Evolutionary conservation across 2,888 invertebrate species (phyloP).

Genomic region (Rhimphoctona megacephalus): DNA sequence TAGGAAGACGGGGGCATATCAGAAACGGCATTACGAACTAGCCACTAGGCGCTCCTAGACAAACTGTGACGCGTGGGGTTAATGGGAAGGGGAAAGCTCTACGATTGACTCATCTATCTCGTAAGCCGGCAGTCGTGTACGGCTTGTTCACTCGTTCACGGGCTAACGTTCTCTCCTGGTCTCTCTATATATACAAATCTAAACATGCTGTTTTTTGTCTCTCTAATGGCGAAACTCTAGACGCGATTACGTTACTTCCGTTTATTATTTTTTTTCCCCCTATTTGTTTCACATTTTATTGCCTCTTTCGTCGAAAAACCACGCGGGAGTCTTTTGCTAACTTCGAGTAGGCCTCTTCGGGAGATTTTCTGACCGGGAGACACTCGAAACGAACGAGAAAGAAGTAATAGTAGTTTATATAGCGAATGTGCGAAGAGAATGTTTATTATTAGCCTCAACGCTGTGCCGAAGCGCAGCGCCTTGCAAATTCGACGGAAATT

Average conservation of each 20-base stretch:
- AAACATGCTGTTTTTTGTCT: constrained; percentile 7
- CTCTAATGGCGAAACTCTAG: not conserved
- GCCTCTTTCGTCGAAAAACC: constrained; percentile 36
- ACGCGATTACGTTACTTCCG: constrained; percentile 14
- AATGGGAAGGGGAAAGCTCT: constrained; percentile 73
- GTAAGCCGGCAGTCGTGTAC: constrained; percentile 63
- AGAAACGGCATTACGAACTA: constrained; percentile 53
- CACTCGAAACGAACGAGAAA: constrained; percentile 37
- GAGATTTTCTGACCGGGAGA: constrained; percentile 35
- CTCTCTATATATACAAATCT: not conserved
- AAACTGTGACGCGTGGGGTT: constrained; percentile 69
- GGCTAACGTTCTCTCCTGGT: constrained; percentile 43
- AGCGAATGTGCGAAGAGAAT: constrained; percentile 53
- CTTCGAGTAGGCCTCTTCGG: constrained; percentile 64
- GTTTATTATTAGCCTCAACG: constrained; percentile 68
- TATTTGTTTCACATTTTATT: not conserved
- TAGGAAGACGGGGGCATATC: constrained; percentile 28
- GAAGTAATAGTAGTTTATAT: constrained; percentile 35
- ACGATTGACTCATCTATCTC: constrained; percentile 82
- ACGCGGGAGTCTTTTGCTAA: constrained; percentile 61
- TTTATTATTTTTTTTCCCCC: constrained; percentile 1
- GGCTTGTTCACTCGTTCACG: constrained; percentile 55
- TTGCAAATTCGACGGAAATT: constrained; percentile 68
- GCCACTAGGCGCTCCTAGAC: constrained; percentile 78
- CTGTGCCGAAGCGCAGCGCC: constrained; percentile 49